Evolutionary conservation across 2,888 invertebrate species (phyloP).

Genomic region (Diloba caeruleocephala): DNA sequence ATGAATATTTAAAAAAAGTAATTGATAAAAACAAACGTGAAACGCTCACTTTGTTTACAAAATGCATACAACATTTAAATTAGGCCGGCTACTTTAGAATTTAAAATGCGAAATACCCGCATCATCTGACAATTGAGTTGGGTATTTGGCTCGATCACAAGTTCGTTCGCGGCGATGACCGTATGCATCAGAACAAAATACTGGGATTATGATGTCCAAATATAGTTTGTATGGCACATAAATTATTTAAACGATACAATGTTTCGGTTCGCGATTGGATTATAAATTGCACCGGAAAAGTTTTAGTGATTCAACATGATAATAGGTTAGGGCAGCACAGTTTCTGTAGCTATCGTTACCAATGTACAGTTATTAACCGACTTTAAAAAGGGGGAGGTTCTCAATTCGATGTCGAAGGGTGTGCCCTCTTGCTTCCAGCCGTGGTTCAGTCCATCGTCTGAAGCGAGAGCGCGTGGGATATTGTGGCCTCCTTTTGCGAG

Average conservation of each 20-base stretch:
- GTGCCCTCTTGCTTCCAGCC: no score
- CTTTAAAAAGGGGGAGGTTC: no score
- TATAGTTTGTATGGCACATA: conserved; percentile 37
- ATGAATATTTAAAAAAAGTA: conserved; percentile 13
- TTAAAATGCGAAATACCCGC: conserved; percentile 24
- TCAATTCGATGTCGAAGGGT: no score
- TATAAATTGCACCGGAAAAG: conserved; percentile 12
- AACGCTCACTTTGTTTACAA: conserved; percentile 24
- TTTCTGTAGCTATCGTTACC: no score
- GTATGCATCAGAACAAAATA: conserved; percentile 44
- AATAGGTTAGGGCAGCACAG: no score
- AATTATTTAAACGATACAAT: conserved; percentile 34
- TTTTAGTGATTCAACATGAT: background rate
- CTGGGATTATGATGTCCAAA: conserved; percentile 43
- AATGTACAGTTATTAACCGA: no score
- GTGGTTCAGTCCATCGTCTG: no score
- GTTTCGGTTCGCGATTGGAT: conserved; percentile 24
- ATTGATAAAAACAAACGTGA: conserved; percentile 10
- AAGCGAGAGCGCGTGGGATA: no score
- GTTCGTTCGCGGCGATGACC: conserved; percentile 25
- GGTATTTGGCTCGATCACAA: conserved; percentile 39
- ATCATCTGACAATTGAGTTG: conserved; percentile 24
- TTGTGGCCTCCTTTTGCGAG: no score
- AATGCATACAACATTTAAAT: conserved; percentile 28
- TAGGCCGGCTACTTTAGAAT: conserved; percentile 27